Percentiles rank a stretch among this genome's conserved stretches.
Evolutionary conservation across 2,888 invertebrate species (phyloP).

Genomic region (Globia sparganii): DNA sequence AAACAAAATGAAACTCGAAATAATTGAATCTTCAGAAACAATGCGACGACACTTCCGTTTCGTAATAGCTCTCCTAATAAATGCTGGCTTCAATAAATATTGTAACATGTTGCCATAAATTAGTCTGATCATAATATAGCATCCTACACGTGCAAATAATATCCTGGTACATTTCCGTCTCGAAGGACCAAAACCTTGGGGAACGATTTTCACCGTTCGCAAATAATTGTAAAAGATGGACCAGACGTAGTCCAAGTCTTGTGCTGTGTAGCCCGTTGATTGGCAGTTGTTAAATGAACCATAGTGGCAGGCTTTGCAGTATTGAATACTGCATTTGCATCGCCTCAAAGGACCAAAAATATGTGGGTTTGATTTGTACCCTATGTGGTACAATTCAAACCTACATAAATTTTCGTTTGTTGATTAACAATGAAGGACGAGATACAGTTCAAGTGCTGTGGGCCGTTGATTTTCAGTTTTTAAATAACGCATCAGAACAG

Average conservation of each 20-base stretch:
- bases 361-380: background rate
- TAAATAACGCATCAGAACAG: background rate
- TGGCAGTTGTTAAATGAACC: background rate
- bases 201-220: background rate
- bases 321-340: background rate
- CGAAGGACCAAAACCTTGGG: background rate
- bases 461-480: background rate
- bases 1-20: constrained; percentile 45
- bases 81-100: constrained; percentile 25
- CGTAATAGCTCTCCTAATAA: constrained; percentile 16
- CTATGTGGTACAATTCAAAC: no score
- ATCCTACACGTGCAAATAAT: constrained; percentile 41
- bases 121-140: background rate
- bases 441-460: background rate
- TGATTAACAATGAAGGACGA: no score
- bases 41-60: constrained; percentile 21
- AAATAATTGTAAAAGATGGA: background rate
- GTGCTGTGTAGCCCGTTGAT: no score
- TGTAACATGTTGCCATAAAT: constrained; percentile 35
- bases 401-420: no score
- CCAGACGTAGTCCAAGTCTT: background rate
- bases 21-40: constrained; percentile 51
- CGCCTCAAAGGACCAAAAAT: background rate
- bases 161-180: background rate
- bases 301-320: background rate